Evolutionary conservation across 2,888 invertebrate species (phyloP), one percentile per base, ranked within the genome.

Genomic region (Petrophora chlorosata): DNA sequence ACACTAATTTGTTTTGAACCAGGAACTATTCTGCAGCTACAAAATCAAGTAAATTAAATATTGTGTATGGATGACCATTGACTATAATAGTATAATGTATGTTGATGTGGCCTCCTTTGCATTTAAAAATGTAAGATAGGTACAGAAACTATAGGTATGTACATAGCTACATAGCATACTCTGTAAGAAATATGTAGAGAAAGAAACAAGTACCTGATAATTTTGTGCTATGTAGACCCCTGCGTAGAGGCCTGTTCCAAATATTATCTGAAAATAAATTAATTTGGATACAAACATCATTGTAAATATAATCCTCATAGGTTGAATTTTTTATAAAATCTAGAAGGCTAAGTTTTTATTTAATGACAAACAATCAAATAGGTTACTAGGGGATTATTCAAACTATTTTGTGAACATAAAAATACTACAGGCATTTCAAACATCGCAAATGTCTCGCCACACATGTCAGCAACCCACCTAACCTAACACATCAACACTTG

Each of bases 151-250:
- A n/a, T n/a, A n/a, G n/a, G n/a, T n/a, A n/a, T n/a, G n/a, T n/a
- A n/a, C n/a, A n/a, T n/a, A n/a, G n/a, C n/a, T n/a, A n/a, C n/a
- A n/a, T n/a, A n/a, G n/a, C n/a, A n/a, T n/a, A n/a, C n/a, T n/a
- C n/a, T n/a, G n/a, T n/a, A n/a, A n/a, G n/a, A n/a, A n/a, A n/a
- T n/a, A n/a, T n/a, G n/a, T n/a, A n/a, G n/a, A n/a, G n/a, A 54
- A 49, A 57, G 45, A 0, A 23, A 3, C 5, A 41, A n/a, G n/a
- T 90, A 95, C 95, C 90, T 95, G 91, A 84, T 95, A 95, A 81
- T 95, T 95, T 88, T 95, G 95, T 63, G 92, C 92, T 59, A 94
- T 63, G 70, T 94, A 95, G 42, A 95, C 91, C 17, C 95, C 95
- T 30, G 94, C 87, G 73, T 95, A 95, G 19, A 95, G 73, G 14